phyloP scores from a whole-genome alignment of 2,888 invertebrate species.

The Oligia fasciuncula region DNA sequence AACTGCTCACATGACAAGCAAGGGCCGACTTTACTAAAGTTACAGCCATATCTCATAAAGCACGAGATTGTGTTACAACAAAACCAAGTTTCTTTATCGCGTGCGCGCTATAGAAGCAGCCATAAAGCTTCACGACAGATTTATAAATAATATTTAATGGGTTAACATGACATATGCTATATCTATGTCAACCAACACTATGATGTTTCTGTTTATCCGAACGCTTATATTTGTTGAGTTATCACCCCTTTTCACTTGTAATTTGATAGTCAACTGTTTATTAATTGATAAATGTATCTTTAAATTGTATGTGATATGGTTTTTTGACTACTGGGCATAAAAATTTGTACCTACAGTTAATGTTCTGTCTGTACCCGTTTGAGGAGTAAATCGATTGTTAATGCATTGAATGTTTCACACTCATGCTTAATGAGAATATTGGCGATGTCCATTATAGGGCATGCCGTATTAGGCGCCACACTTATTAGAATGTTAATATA shows the following conservation, averaged over 20 bases:
- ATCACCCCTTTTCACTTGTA: constrained; percentile 47
- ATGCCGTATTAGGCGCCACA: constrained; percentile 47
- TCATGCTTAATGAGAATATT: constrained; percentile 51
- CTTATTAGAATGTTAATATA: constrained; percentile 46
- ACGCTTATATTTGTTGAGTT: constrained; percentile 60
- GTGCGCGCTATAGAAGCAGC: constrained; percentile 42
- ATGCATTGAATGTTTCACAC: constrained; percentile 37
- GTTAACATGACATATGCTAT: constrained; percentile 56
- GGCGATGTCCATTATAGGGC: constrained; percentile 31
- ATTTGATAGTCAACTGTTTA: constrained; percentile 51
- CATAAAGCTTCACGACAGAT: constrained; percentile 63
- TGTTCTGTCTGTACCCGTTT: neutral
- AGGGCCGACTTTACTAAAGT: constrained; percentile 28
- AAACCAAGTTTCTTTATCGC: constrained; percentile 41
- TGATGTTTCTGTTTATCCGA: constrained; percentile 53
- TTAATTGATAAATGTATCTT: constrained; percentile 35
- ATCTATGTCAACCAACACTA: constrained; percentile 50
- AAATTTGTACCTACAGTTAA: constrained; percentile 2
- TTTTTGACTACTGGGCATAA: constrained; percentile 46
- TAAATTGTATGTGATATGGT: constrained; percentile 17
- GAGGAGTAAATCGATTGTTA: constrained; percentile 29
- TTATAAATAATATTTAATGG: constrained; percentile 63
- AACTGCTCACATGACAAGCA: constrained; percentile 45
- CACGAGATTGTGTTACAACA: constrained; percentile 59
- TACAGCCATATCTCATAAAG: constrained; percentile 41